Base-by-base conservation (phyloP, 2,888 invertebrate species). In the Pediacus dermestoides region DNA sequence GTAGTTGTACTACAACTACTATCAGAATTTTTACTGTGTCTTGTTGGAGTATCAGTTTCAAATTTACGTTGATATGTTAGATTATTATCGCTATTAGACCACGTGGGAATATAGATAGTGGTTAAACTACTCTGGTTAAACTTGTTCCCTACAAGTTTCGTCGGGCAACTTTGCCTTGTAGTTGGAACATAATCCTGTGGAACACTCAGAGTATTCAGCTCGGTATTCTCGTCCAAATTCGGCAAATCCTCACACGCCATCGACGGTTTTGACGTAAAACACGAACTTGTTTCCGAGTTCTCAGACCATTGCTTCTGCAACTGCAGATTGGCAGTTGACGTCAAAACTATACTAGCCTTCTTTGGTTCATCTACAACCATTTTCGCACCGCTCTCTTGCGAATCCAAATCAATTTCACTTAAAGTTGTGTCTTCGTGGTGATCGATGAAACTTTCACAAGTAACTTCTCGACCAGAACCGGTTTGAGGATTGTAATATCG, bases 161-260 rank as follows among this genome's bases (percentile, higher is more conserved):
- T 76, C 4, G 84, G 84, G 65, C 80, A 81, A 61, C 82, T 84
- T 51, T 81, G 80, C 15, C 83, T 72, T 16, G 74, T 75, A 44
- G 55, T 52, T 7, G 65, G 65, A 22, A 61, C 39, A 42, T 57
- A 58, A 33, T 46, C 56, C n/a, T 60, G 54, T 4, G 58, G 53
- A 22, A 52, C 46, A 3, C 50, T 55, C 39, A 55, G 23, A 9
- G 66, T 68, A 48, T 70, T 68, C 25, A 80, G 73, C 61, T 73
- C 73, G 6, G 72, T 72, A 61, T 76, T 76, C 55, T 77, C 79
- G 58, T 79, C 77, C 57, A 83, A 73, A 63, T 80, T 77, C 7
- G 77, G 74, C 46, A 85, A 68, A 71, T 85, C 78, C 64, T 84
- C 83, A 60, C 80, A 83, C 6, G 81, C 81, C 67, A 76, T 74